Percentiles rank a stretch among this genome's conserved stretches.
These are phyloP conservation scores for Staurois parvus DNA, from an alignment of 2,797 vertebrate genomes.

Conservation along the genomic window DNA sequence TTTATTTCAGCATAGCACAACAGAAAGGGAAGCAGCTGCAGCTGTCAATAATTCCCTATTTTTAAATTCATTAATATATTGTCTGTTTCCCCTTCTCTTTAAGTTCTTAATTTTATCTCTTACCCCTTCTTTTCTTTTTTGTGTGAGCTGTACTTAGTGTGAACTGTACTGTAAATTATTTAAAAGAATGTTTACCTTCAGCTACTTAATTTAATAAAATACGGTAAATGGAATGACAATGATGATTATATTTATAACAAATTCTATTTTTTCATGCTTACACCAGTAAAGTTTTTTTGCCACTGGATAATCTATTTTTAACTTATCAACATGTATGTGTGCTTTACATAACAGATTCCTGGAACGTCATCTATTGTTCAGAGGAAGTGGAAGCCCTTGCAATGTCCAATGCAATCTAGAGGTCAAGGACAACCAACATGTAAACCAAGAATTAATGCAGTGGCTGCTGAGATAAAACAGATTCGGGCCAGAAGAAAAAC, in stretches of 20 bases:
- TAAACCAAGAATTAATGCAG: constrained; percentile 81
- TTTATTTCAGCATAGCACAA: no score
- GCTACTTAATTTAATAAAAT: no score
- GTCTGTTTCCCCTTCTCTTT: no score
- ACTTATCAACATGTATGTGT: background rate
- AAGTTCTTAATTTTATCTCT: no score
- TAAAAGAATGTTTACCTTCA: no score
- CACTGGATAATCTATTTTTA: background rate
- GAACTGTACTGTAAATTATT: no score
- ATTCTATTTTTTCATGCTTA: background rate
- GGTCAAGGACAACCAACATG: constrained; percentile 75
- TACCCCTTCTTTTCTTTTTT: no score
- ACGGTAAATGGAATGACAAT: no score
- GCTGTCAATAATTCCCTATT: no score
- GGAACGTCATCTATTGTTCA: constrained; percentile 91
- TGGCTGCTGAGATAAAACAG: constrained; percentile 95
- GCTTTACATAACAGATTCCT: constrained; percentile 83
- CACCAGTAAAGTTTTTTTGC: background rate
- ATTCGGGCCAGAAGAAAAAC: constrained; percentile 91
- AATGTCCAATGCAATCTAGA: constrained; percentile 75
- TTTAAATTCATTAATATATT: no score
- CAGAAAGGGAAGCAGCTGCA: no score
- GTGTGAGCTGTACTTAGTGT: no score
- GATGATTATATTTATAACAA: background rate
- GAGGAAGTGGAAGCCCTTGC: constrained; percentile 88